Percentiles rank a stretch among this genome's conserved stretches.
Evolutionary conservation across 1,140 invertebrate species (phyloP).

Genomic region (Armadillidium nasatum): DNA sequence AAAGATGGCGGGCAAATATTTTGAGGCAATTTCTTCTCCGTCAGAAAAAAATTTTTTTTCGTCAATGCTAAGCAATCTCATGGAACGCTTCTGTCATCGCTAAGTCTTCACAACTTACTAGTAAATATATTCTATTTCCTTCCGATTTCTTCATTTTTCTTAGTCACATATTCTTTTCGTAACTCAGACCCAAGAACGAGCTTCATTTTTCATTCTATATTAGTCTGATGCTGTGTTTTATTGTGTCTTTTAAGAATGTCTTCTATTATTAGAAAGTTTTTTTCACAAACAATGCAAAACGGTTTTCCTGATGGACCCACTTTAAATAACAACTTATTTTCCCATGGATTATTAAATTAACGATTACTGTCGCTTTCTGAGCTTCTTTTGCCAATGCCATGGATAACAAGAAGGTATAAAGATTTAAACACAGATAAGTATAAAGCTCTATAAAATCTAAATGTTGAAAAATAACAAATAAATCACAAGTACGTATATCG

Average conservation of each 20-base stretch:
- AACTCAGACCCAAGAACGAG: slow-evolving; percentile 24
- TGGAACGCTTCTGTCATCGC: slow-evolving; percentile 22
- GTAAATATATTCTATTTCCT: slow-evolving; percentile 22
- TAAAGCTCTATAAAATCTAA: neutral
- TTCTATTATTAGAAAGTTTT: neutral
- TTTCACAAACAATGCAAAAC: slow-evolving; percentile 30
- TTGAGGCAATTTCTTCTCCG: slow-evolving; percentile 25
- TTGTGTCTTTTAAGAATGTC: slow-evolving; percentile 25
- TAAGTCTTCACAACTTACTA: slow-evolving; percentile 16
- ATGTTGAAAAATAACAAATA: too few species aligned
- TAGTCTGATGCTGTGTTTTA: slow-evolving; percentile 21
- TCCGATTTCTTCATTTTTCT: slow-evolving; percentile 30
- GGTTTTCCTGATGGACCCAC: slow-evolving; percentile 21
- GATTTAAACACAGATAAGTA: neutral
- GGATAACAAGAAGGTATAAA: neutral
- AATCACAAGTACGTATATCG: too few species aligned
- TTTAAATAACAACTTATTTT: slow-evolving; percentile 30
- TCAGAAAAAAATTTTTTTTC: slow-evolving; percentile 24
- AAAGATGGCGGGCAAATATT: slow-evolving; percentile 23
- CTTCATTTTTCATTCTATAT: slow-evolving; percentile 24
- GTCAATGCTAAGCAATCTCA: slow-evolving; percentile 23
- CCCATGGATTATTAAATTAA: slow-evolving; percentile 24
- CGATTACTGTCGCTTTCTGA: slow-evolving; percentile 28
- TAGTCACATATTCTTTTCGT: slow-evolving; percentile 22
- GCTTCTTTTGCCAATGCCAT: slow-evolving; percentile 22